Percentiles rank a stretch among this genome's conserved stretches.
phyloP scores from a whole-genome alignment of 1,140 invertebrate genomes.

The Micrasema longulum region DNA sequence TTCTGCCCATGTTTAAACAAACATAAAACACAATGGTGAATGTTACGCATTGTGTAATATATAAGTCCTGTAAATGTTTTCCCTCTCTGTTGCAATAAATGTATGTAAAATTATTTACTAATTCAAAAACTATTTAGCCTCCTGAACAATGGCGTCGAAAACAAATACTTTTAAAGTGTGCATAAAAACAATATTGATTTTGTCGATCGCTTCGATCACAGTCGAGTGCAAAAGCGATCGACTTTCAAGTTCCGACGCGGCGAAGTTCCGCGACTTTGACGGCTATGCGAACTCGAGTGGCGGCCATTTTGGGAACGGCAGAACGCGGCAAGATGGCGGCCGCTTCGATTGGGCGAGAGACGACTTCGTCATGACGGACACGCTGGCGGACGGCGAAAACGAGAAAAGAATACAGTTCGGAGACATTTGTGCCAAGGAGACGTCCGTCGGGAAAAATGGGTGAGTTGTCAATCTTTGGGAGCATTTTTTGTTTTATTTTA shows the following conservation, averaged over 20 bases:
- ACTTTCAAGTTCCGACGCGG: neutral
- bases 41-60: no score
- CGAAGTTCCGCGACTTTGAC: neutral
- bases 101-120: no score
- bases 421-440: conserved; percentile 74
- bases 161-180: neutral
- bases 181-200: neutral
- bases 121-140: no score
- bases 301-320: conserved; percentile 6
- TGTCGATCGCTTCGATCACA: neutral
- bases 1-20: no score
- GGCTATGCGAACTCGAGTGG: neutral
- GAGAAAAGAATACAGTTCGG: conserved; percentile 72
- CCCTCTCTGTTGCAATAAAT: no score
- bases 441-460: conserved; percentile 67
- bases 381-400: conserved; percentile 72
- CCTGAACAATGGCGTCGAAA: neutral
- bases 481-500: no score
- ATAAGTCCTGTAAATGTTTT: no score
- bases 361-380: conserved; percentile 72
- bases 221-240: neutral
- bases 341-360: conserved; percentile 48
- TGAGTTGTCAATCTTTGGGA: no score
- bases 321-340: conserved; percentile 18
- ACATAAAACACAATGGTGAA: no score